A percentile compares a stretch with the other conserved stretches of the same genome.
Evolutionary conservation across 2,888 invertebrate genomes (phyloP).

Genomic region (Metacarcinus magister): DNA sequence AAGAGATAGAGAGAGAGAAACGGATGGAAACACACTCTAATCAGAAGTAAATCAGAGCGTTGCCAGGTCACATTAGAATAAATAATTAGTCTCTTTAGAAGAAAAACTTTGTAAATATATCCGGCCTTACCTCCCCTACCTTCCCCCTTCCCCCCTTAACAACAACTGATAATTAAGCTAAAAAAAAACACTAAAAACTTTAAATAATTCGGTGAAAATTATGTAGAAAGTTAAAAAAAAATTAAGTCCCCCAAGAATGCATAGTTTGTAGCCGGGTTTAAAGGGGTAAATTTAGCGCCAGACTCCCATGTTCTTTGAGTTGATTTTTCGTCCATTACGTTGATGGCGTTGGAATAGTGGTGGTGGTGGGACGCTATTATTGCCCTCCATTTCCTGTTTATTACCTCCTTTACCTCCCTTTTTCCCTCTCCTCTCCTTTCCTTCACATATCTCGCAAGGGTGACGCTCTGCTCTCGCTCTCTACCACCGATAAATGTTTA

Average conservation of each 20-base stretch:
- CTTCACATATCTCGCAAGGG: background rate
- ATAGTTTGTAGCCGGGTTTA: background rate
- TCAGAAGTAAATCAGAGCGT: conserved; percentile 6
- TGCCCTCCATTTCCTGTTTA: background rate
- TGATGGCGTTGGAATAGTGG: conserved; percentile 18
- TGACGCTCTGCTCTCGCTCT: background rate
- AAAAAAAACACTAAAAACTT: background rate
- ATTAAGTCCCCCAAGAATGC: background rate
- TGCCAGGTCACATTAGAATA: background rate
- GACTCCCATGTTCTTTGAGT: background rate
- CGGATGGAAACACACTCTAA: background rate
- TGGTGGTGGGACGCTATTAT: background rate
- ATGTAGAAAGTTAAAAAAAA: background rate
- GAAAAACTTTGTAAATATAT: background rate
- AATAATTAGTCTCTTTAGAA: conserved; percentile 6
- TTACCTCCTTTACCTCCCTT: background rate
- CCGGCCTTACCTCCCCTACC: background rate
- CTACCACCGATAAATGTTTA: background rate
- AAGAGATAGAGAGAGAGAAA: background rate
- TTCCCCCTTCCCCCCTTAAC: too few relatives aligned
- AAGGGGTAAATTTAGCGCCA: background rate
- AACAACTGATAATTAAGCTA: background rate
- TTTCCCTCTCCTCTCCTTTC: background rate
- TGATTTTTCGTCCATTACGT: background rate
- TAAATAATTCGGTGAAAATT: background rate